Conservation (phyloP, 1,140 invertebrate species). For the Mercenaria mercenaria region DNA sequence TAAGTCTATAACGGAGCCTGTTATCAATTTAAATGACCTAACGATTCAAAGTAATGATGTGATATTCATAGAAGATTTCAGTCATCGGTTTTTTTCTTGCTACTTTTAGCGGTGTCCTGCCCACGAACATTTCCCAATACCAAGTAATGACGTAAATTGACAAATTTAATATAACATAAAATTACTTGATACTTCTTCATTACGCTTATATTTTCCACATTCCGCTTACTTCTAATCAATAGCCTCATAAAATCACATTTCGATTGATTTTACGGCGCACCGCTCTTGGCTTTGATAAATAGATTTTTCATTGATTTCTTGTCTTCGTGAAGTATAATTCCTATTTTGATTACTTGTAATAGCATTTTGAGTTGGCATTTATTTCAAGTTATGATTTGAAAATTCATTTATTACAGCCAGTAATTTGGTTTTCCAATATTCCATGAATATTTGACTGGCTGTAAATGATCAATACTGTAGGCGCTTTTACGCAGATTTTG, state of each 20-base stretch:
- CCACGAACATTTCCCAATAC: conserved; percentile 13
- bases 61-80: background rate
- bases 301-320: conserved; percentile 35
- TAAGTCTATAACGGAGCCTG: background rate
- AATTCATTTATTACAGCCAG: conserved; percentile 56
- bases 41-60: background rate
- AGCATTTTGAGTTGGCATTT: conserved; percentile 62
- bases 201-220: conserved; percentile 50
- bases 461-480: conserved; percentile 36
- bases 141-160: conserved; percentile 38
- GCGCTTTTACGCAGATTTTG: conserved; percentile 22
- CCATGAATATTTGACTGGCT: conserved; percentile 54
- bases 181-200: conserved; percentile 32
- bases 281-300: conserved; percentile 44
- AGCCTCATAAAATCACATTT: conserved; percentile 46
- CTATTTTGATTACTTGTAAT: conserved; percentile 60
- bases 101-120: conserved; percentile 1
- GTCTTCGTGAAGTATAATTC: conserved; percentile 51
- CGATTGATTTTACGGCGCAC: conserved; percentile 40
- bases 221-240: conserved; percentile 52
- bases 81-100: background rate
- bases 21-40: background rate
- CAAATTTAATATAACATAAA: conserved; percentile 54
- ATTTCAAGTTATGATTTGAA: conserved; percentile 65
- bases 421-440: conserved; percentile 59